Evolutionary conservation across 2,888 invertebrate genomes (phyloP).

Genomic region (Molorchus minor): DNA sequence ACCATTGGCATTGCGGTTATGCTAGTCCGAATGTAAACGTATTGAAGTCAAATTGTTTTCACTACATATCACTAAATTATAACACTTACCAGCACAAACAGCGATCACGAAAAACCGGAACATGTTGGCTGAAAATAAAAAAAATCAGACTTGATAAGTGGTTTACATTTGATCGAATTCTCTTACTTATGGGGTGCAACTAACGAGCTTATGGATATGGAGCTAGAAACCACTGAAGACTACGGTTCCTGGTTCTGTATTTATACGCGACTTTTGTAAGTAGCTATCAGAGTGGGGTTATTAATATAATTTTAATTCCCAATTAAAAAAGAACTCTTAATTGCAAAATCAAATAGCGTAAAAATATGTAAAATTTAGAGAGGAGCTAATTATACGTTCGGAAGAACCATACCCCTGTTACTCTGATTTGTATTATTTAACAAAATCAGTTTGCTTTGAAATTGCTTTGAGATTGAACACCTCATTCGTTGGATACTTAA

Average conservation of each 20-base stretch:
- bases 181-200: background rate
- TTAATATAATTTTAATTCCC: background rate
- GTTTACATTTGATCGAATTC: background rate
- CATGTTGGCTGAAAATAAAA: background rate
- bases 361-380: background rate
- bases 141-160: background rate
- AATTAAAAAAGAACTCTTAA: background rate
- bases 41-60: too few species aligned
- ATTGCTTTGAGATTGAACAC: too few species aligned
- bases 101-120: slow-evolving; percentile 1
- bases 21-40: too few species aligned
- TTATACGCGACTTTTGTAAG: background rate
- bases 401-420: background rate
- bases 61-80: background rate
- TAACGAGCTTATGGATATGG: background rate
- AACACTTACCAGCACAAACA: background rate
- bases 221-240: slow-evolving; percentile 1
- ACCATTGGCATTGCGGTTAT: too few species aligned
- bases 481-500: too few species aligned
- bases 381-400: background rate
- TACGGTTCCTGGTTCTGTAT: background rate
- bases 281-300: background rate
- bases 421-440: background rate
- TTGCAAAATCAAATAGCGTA: background rate
- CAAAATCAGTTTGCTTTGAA: background rate